Base-by-base conservation (phyloP, 2,113 vertebrate genomes). In the Lampris megalopsis region DNA sequence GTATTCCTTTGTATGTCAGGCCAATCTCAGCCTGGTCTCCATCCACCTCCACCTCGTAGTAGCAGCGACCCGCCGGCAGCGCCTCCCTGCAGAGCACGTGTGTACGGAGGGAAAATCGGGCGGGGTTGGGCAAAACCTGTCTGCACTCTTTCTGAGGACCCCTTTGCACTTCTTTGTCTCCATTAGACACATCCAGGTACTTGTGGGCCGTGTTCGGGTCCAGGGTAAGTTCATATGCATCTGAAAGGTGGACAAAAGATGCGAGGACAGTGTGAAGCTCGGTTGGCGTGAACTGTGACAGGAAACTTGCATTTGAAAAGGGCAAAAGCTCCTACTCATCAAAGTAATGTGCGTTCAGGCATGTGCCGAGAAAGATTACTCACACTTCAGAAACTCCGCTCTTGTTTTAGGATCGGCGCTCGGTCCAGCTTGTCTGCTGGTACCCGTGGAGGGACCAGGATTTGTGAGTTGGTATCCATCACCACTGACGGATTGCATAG, bases 31-130 rank as follows among this genome's bases (percentile, higher is more conserved):
- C 75, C 74, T 88, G 84, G 4, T 53, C 57, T 36, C 91, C 91
- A 1, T 50, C 4, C 41, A 92, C 61, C 63, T 92, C 91, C 0
- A 88, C 45, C 68, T 92, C 92, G 47, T 90, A 92, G 82, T 92
- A 92, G 70, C 87, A 91, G 54, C 63, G 76, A 5, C 79, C 72
- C 0, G 68, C 82, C 61, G 75, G 63, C 61, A 91, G 84, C 0
- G 69, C 84, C 68, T 92, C 81, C 43, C 57, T 85, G 82, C 89
- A 90, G 37, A 92, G 73, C 59, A 93, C 10, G 79, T 93, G 92
- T 13, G 53, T 56, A 2, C 78, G 63, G n/a, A 42, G 36, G 50
- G 10, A 0, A 7, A 92, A 92, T 68, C 66, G 86, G 36, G 86
- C 38, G 0, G 79, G 53, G 75, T 11, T 6, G 57, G 2, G 52